Conservation (phyloP, 1,140 invertebrate genomes). For the Drepana arcuata region DNA sequence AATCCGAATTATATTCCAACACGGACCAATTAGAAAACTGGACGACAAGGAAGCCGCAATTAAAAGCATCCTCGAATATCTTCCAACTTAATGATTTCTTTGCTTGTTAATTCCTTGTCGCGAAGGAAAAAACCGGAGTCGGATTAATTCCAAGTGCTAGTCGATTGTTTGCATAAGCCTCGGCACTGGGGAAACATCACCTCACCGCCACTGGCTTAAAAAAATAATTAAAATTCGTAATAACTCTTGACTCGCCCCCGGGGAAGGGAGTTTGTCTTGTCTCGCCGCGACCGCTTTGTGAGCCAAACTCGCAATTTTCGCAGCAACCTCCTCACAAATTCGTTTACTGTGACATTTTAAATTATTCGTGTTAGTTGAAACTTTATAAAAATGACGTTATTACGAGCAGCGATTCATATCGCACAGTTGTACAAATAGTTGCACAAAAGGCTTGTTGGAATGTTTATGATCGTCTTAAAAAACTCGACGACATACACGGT, state of each 20-base stretch:
- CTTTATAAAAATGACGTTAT: conserved; percentile 49
- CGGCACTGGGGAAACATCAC: conserved; percentile 63
- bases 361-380: conserved; percentile 28
- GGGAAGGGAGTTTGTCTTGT: conserved; percentile 35
- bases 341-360: conserved; percentile 25
- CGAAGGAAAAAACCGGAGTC: conserved; percentile 62
- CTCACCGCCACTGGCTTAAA: conserved; percentile 68
- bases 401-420: conserved; percentile 32
- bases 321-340: conserved; percentile 10
- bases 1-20: conserved; percentile 46
- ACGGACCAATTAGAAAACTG: conserved; percentile 64
- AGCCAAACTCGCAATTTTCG: conserved; percentile 19
- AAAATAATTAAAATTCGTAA: conserved; percentile 73
- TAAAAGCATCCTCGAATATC: conserved; percentile 67
- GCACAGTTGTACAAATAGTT: conserved; percentile 28
- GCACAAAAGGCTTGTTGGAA: conserved; percentile 37
- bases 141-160: conserved; percentile 70
- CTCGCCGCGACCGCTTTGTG: conserved; percentile 24
- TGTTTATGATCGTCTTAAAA: conserved; percentile 61
- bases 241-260: conserved; percentile 65
- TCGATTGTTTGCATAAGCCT: conserved; percentile 70
- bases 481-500: conserved; percentile 45
- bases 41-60: conserved; percentile 63
- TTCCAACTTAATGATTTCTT: conserved; percentile 71
- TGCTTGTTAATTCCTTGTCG: conserved; percentile 70